A percentile compares a stretch with the other conserved stretches of the same genome.
phyloP scores from a whole-genome alignment of 2,113 vertebrate genomes.

The Zapornia atra region DNA sequence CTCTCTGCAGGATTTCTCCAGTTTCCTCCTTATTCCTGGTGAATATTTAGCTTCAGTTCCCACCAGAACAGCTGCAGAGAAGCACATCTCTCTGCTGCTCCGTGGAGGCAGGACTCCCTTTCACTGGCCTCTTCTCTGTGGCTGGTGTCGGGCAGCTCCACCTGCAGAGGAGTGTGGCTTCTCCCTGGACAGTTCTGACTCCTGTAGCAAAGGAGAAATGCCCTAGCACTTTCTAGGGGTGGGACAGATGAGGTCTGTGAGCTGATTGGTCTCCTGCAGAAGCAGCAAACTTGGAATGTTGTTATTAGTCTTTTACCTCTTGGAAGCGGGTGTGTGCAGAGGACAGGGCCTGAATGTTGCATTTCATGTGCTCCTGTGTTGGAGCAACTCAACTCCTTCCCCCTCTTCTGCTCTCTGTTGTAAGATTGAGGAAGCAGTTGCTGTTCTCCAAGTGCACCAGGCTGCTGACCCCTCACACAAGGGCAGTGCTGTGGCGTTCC shows the following conservation, averaged over 20 bases:
- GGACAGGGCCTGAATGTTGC: not conserved
- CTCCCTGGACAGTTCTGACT: not conserved
- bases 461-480: slow-evolving; percentile 68
- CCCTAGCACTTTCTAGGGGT: not conserved
- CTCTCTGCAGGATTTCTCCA: not conserved
- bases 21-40: not conserved
- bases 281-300: not conserved
- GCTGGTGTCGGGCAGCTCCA: not conserved
- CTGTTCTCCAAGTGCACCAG: slow-evolving; percentile 91
- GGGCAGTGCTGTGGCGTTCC: not conserved
- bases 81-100: not conserved
- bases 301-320: not conserved
- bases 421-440: slow-evolving; percentile 91
- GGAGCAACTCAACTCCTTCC: not conserved
- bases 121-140: not conserved
- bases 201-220: not conserved
- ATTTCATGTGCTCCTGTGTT: accelerated
- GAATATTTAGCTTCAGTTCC: not conserved
- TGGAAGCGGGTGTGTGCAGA: not conserved
- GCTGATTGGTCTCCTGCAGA: not conserved
- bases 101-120: not conserved
- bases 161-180: not conserved
- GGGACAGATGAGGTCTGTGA: not conserved
- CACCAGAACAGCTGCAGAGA: not conserved
- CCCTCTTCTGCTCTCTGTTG: not conserved